Percentiles rank a stretch among this genome's conserved stretches.
Conservation (phyloP, 2,797 vertebrate species). For the Tarsius wallacei region DNA sequence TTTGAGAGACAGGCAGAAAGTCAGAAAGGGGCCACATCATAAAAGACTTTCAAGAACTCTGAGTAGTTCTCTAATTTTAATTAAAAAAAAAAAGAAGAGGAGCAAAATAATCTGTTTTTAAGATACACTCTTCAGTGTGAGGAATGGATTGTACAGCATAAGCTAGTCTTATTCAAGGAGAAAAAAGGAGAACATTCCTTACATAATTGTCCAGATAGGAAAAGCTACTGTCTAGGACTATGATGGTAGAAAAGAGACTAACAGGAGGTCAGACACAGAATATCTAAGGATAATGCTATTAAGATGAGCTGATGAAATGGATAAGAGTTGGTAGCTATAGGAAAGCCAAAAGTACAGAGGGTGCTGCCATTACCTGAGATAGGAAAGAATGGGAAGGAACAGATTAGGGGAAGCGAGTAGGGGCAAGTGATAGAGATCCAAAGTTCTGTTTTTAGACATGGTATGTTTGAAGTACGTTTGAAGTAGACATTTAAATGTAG, state of each 20-base stretch:
- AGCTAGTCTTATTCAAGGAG: background rate
- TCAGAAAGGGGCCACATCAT: background rate
- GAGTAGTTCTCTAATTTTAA: constrained; percentile 5
- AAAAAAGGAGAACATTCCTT: constrained; percentile 1
- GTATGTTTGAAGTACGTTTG: background rate
- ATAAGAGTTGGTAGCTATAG: background rate
- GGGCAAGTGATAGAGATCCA: background rate
- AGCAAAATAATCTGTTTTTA: constrained; percentile 30
- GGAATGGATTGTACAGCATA: background rate
- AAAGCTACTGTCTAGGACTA: background rate
- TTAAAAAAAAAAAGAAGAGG: background rate
- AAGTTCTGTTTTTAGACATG: constrained; percentile 34
- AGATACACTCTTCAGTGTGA: background rate
- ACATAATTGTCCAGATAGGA: background rate
- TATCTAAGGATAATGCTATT: background rate
- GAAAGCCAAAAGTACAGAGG: background rate
- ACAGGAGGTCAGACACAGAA: background rate
- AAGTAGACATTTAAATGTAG: constrained; percentile 6
- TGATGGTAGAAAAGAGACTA: background rate
- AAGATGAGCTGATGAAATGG: constrained; percentile 21
- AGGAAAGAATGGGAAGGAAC: background rate
- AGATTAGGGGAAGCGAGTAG: background rate
- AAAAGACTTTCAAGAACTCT: constrained; percentile 26
- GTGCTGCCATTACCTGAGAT: background rate
- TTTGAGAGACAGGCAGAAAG: background rate